These are phyloP conservation scores for Synergus umbraculus DNA, from an alignment of 2,888 invertebrate genomes.

Conservation along the genomic window DNA sequence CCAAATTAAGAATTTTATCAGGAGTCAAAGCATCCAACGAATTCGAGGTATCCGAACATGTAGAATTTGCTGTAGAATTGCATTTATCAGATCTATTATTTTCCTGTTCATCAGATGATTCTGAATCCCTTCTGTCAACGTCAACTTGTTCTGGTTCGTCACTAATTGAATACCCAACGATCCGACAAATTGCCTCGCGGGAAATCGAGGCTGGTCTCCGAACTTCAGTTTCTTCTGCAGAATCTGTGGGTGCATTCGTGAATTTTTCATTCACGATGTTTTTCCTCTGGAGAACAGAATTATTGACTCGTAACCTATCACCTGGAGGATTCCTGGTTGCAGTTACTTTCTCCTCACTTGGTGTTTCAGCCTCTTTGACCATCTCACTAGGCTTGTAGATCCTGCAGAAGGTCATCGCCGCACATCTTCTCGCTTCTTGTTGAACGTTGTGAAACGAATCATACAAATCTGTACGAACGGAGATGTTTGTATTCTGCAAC, in stretches of 20 bases:
- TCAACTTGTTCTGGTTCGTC: not conserved
- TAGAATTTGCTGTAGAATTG: constrained; percentile 32
- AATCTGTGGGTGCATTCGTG: not conserved
- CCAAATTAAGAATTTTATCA: constrained; percentile 69
- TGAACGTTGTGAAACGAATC: constrained; percentile 67
- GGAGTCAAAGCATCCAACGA: constrained; percentile 66
- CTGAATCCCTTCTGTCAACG: not conserved
- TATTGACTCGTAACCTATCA: not conserved
- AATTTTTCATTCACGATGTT: constrained; percentile 9
- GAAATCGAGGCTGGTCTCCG: constrained; percentile 5
- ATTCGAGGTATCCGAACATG: constrained; percentile 34
- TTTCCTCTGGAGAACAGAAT: not conserved
- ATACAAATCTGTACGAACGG: constrained; percentile 72
- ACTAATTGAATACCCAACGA: not conserved
- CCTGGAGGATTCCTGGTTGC: not conserved
- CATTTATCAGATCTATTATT: constrained; percentile 19
- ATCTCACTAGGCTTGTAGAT: constrained; percentile 52
- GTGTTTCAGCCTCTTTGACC: not conserved
- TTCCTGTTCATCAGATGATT: not conserved
- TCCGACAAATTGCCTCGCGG: constrained; percentile 19
- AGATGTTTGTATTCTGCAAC: constrained; percentile 70
- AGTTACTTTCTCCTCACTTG: not conserved
- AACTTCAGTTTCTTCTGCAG: not conserved
- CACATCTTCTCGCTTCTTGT: constrained; percentile 63
- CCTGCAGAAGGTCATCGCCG: constrained; percentile 57